These are phyloP conservation scores for Anisognathus igniventris DNA, from an alignment of 2,797 vertebrate species.

Conservation along the genomic window DNA sequence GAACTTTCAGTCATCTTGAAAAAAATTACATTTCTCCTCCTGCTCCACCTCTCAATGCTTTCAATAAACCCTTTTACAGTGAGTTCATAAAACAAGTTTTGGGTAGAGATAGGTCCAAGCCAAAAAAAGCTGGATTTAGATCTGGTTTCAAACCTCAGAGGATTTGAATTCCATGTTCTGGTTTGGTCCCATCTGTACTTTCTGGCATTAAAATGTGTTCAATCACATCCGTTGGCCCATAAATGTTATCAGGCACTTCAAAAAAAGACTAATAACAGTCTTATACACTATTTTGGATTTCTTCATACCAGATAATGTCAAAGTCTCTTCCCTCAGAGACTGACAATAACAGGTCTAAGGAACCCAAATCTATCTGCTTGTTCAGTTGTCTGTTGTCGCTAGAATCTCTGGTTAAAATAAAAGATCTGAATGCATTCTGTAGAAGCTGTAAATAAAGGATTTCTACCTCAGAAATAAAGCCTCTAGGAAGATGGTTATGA, in stretches of 20 bases:
- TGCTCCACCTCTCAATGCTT: constrained; percentile 47
- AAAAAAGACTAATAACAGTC: constrained; percentile 73
- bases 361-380: constrained; percentile 39
- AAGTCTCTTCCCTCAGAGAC: constrained; percentile 39
- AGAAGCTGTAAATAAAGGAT: constrained; percentile 53
- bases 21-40: constrained; percentile 33
- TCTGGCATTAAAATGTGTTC: constrained; percentile 63
- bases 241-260: constrained; percentile 80
- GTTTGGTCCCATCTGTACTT: constrained; percentile 64
- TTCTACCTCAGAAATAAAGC: constrained; percentile 61
- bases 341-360: constrained; percentile 24
- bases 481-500: constrained; percentile 49
- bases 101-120: constrained; percentile 59
- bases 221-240: constrained; percentile 64
- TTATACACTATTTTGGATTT: constrained; percentile 45
- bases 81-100: constrained; percentile 63
- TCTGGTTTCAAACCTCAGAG: constrained; percentile 22
- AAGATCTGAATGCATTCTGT: constrained; percentile 43
- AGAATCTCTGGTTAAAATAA: constrained; percentile 59
- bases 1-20: constrained; percentile 62
- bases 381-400: constrained; percentile 56
- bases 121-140: constrained; percentile 42
- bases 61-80: constrained; percentile 39
- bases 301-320: constrained; percentile 33
- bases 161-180: constrained; percentile 12